These are phyloP conservation scores for Galendromus occidentalis DNA, from an alignment of 1,140 invertebrate genomes.

Conservation along the genomic window DNA sequence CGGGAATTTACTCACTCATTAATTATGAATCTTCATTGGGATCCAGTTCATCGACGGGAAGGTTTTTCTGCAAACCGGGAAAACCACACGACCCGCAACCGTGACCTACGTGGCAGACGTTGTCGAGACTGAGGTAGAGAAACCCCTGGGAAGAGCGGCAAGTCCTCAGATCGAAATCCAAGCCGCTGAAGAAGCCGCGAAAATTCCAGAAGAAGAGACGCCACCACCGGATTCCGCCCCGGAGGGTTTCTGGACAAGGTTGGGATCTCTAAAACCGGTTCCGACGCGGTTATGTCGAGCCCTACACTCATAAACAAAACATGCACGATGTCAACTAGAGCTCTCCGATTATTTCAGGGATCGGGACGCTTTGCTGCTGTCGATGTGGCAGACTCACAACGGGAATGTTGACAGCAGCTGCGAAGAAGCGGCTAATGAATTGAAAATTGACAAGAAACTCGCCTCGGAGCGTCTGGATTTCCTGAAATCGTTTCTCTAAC, in stretches of 20 bases:
- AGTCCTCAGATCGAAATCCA: background rate
- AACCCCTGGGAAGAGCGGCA: background rate
- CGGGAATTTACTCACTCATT: no score
- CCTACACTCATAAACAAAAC: no score
- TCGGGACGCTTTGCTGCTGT: background rate
- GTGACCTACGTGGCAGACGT: constrained; percentile 31
- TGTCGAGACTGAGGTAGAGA: background rate
- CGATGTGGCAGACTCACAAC: background rate
- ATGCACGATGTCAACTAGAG: no score
- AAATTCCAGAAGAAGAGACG: no score
- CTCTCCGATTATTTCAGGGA: background rate
- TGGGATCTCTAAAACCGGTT: no score
- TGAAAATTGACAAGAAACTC: background rate
- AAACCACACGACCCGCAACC: constrained; percentile 41
- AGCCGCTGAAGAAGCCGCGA: background rate
- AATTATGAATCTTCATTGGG: no score
- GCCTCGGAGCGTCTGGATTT: background rate
- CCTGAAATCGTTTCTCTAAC: background rate
- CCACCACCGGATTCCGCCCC: no score
- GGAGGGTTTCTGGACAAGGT: no score
- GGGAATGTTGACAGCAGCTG: background rate
- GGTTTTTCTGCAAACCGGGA: constrained; percentile 46
- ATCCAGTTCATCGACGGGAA: constrained; percentile 46
- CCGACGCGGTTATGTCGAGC: no score
- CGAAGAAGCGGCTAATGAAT: background rate